phyloP scores from a whole-genome alignment of 1,140 invertebrate genomes.

The Cepaea nemoralis region DNA sequence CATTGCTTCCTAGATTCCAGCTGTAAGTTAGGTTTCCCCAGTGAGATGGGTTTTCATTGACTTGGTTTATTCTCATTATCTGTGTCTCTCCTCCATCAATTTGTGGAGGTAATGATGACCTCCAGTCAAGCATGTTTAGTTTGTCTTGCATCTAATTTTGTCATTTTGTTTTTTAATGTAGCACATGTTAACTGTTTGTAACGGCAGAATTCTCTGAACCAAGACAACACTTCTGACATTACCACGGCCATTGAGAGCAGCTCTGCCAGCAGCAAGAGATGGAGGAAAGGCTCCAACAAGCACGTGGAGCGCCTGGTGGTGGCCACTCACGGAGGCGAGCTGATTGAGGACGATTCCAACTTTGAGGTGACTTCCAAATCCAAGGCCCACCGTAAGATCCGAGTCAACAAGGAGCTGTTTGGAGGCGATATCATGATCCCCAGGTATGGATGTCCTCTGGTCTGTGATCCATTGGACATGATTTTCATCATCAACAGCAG shows the following conservation, averaged over 20 bases:
- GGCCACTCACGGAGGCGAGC: slow-evolving; percentile 43
- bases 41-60: no score
- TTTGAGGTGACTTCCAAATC: slow-evolving; percentile 72
- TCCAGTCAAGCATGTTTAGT: no score
- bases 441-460: slow-evolving; percentile 62
- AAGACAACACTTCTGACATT: slow-evolving; percentile 16
- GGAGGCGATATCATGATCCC: slow-evolving; percentile 70
- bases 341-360: slow-evolving; percentile 64
- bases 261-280: not conserved
- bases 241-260: slow-evolving; percentile 4
- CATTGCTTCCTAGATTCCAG: no score
- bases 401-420: slow-evolving; percentile 69
- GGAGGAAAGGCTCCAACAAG: slow-evolving; percentile 29
- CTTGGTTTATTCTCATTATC: no score
- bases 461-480: no score
- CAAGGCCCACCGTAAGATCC: slow-evolving; percentile 71
- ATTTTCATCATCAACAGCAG: no score
- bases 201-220: not conserved
- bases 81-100: no score
- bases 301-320: slow-evolving; percentile 29
- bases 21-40: no score
- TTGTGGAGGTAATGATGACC: no score
- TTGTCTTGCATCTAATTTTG: no score
- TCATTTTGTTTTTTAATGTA: no score
- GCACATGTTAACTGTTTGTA: no score